Base-by-base conservation (phyloP, 1,140 invertebrate genomes). In the Orchesella cincta region DNA sequence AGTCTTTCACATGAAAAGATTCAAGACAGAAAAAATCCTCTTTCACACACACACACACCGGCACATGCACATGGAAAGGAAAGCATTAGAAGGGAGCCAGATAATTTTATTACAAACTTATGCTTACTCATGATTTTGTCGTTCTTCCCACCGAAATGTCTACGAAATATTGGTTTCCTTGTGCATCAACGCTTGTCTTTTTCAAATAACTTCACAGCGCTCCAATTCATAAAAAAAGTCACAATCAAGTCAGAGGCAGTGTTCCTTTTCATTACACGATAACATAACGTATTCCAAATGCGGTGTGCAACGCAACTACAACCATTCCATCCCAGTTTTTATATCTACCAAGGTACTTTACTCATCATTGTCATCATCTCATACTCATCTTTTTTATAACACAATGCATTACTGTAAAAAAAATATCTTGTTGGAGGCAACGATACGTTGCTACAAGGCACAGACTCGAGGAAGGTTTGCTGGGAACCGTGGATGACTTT, bases 101-200 rank as follows among this genome's bases (percentile, higher is more conserved):
- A 67, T 67, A 67, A 67, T 67, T 31, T 67, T 67, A 67, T 67
- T 67, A 67, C 62, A 26, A 67, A 67, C 62, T 67, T 67, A 67
- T 67, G 62, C 62, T 67, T 67, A 67, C 62, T 67, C 62, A 67
- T 67, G 62, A 67, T 67, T 67, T 67, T 67, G 28, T 67, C 62
- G 31, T 67, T 29, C 26, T 67, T 67, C 62, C 62, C 62, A 33
- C 62, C 33, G 62, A 67, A 31, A 67, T n/a, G 31, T 29, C 29
- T 33, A 67, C 29, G 62, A 67, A 67, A 67, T 67, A 67, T 67
- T 67, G 62, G 62, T 67, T 67, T 67, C 31, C 62, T 67, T 67
- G 26, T 67, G 62, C 62, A 29, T 67, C 62, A 67, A 67, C 62
- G 62, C 62, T 67, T 67, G 62, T 67, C 62, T 67, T 67, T 67